Evolutionary conservation across 1,140 invertebrate genomes (phyloP).

Genomic region (Saccostrea glomerata): DNA sequence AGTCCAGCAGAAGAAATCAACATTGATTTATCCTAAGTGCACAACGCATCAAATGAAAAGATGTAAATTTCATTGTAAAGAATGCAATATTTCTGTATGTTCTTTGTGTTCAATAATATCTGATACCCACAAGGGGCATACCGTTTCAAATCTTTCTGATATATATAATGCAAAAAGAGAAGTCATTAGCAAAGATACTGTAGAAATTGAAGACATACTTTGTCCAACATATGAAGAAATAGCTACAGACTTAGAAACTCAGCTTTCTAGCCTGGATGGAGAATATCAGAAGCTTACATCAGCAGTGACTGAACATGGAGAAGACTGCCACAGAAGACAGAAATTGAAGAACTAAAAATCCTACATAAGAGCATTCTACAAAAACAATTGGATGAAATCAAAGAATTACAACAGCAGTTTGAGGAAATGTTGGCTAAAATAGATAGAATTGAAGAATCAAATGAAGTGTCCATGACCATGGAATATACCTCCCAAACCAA

Average conservation of each 20-base stretch:
- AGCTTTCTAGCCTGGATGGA: background rate
- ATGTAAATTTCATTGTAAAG: background rate
- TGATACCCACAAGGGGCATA: background rate
- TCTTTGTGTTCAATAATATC: background rate
- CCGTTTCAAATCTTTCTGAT: background rate
- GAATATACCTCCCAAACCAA: too few species aligned
- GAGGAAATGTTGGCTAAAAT: too few species aligned
- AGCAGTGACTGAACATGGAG: background rate
- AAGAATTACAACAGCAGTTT: too few species aligned
- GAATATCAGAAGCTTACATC: background rate
- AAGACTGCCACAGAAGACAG: background rate
- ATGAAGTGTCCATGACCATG: too few species aligned
- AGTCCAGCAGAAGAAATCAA: background rate
- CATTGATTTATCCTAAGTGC: background rate
- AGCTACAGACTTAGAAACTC: background rate
- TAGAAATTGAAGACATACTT: too few species aligned
- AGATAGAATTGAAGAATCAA: too few species aligned
- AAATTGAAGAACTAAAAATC: too few species aligned
- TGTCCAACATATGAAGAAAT: background rate
- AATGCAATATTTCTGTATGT: background rate
- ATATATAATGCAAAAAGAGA: background rate
- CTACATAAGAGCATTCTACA: too few species aligned
- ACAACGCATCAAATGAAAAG: background rate
- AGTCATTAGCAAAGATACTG: too few species aligned
- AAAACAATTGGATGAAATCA: too few species aligned